These are phyloP conservation scores for Carettochelys insculpta DNA, from an alignment of 2,113 vertebrate species.

Conservation along the genomic window DNA sequence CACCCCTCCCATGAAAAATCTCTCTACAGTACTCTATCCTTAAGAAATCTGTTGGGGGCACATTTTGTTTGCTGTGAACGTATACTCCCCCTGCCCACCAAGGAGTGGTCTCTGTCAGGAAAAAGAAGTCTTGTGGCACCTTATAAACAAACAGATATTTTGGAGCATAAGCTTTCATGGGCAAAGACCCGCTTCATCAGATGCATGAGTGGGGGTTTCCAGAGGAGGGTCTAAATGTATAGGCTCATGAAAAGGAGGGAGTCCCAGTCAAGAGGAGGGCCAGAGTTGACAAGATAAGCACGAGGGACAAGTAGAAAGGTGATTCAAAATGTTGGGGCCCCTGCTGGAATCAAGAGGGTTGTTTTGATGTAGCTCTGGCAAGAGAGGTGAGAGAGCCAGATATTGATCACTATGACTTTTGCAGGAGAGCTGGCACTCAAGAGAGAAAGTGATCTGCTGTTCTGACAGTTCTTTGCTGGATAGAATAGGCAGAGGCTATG, in stretches of 20 bases:
- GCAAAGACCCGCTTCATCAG: too few species aligned
- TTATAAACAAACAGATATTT: too few species aligned
- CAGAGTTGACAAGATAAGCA: fast-evolving
- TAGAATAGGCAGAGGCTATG: fast-evolving
- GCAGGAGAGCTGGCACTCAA: background rate
- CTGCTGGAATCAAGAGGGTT: background rate
- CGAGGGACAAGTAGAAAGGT: background rate
- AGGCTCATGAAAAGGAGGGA: too few species aligned
- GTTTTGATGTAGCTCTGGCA: too few species aligned
- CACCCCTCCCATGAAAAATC: background rate
- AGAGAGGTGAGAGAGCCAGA: background rate
- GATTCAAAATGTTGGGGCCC: too few species aligned
- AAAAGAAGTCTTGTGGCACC: too few species aligned
- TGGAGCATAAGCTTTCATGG: too few species aligned
- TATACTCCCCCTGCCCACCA: too few species aligned
- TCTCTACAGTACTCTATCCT: background rate
- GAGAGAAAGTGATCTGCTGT: background rate
- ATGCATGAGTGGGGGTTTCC: too few species aligned
- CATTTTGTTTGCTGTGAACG: background rate
- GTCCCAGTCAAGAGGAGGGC: too few species aligned
- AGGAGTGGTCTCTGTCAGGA: too few species aligned
- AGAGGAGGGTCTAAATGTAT: too few species aligned
- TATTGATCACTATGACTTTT: background rate
- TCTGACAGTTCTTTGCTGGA: background rate
- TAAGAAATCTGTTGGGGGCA: background rate